Evolutionary conservation across 1,140 invertebrate genomes (phyloP), one percentile per base, ranked within the genome.

Genomic region (Diachasmimorpha longicaudata): DNA sequence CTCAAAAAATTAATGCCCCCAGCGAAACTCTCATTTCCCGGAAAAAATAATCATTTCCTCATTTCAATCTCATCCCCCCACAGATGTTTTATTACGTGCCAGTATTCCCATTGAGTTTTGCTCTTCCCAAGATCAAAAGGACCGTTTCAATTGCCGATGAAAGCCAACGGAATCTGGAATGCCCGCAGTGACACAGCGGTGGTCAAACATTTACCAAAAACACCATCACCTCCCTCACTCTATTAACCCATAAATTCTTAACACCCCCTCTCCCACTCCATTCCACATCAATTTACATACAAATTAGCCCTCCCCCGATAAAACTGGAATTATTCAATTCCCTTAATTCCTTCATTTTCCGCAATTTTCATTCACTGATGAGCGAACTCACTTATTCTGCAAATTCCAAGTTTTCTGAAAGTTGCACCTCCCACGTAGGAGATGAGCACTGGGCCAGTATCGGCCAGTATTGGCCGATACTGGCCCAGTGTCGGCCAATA

Each of bases 121-220:
- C 48, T 52, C 8, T 63, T 25, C 58, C 6, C 58, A 63, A 63
- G 58, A 63, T 63, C 58, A 63, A 63, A 63, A 31, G 23, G 21
- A 11, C 58, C 21, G 21, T 63, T 25, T 31, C 21, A 63, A 63
- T 63, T 14, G 23, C 19, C 58, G 58, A 63, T 63, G 23, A 63
- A 31, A 63, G 11, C 58, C 58, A 63, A 23, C 58, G 23, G 58
- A 63, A 63, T 63, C 23, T 23, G 21, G 58, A 63, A 63, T 63
- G 14, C 58, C 21, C 5, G 19, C 4, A 25, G 23, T 31, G 58
- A 25, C 23, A 63, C 48, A 52, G n/a, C 48, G 23, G 21, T 63
- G 58, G 58, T 63, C 58, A 63, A 63, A 63, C 58, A 63, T 63
- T 63, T 63, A 31, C 58, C 58, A 31, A 63, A 63, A 63, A 52